These are phyloP conservation scores for Drosophila basisetae DNA, from an alignment of 2,888 invertebrate genomes.

Conservation along the genomic window DNA sequence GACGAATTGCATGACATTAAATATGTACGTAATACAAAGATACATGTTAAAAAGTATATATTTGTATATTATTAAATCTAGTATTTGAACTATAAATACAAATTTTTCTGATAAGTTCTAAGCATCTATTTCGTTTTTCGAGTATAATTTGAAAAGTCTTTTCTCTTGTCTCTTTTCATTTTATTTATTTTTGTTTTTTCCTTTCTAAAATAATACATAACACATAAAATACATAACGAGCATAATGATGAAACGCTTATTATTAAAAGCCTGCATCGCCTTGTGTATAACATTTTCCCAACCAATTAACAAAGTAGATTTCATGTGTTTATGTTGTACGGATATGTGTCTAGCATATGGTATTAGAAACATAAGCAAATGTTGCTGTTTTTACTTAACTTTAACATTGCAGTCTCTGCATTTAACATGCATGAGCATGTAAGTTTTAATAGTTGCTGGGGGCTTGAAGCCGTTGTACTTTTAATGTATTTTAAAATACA, in stretches of 20 bases:
- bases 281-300: slow-evolving; percentile 14
- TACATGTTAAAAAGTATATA: not conserved
- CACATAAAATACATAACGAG: not conserved
- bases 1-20: not conserved
- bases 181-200: not conserved
- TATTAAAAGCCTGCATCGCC: slow-evolving; percentile 3
- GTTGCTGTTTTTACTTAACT: slow-evolving; percentile 38
- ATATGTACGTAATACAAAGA: not conserved
- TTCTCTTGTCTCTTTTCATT: not conserved
- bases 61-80: not conserved
- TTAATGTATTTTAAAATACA: slow-evolving; percentile 29
- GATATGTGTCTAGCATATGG: slow-evolving; percentile 21
- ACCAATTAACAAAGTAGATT: slow-evolving; percentile 10
- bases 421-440: slow-evolving; percentile 32
- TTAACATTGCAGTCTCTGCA: slow-evolving; percentile 30
- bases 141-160: not conserved
- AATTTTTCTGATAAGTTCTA: not conserved
- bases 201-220: not conserved
- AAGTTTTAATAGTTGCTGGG: slow-evolving; percentile 25
- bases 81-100: not conserved
- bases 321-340: not conserved
- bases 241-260: not conserved
- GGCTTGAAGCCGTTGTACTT: slow-evolving; percentile 23
- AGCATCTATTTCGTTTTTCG: not conserved
- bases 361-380: slow-evolving; percentile 64